These are phyloP conservation scores for human (Homo sapiens) DNA, from an alignment of 2,113 vertebrate genomes.

Conservation along the genomic window DNA sequence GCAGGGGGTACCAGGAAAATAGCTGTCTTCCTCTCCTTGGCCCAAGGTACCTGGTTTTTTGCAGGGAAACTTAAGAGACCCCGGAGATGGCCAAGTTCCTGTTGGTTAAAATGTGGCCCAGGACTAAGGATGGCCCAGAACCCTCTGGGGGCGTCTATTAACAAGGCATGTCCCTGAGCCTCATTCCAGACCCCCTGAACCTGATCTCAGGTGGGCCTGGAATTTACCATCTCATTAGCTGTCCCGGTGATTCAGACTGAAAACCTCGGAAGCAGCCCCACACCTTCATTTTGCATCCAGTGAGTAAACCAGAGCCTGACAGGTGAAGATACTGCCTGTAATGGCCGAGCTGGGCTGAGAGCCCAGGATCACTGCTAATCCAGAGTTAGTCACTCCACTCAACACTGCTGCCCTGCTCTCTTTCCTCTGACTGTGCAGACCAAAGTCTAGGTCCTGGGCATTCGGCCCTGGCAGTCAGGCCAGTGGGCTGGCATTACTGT, in stretches of 20 bases:
- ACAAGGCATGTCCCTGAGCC: background rate
- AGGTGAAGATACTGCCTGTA: background rate
- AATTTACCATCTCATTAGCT: background rate
- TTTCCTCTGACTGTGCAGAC: background rate
- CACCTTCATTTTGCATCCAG: background rate
- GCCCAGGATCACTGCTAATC: background rate
- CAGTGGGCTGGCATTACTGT: background rate
- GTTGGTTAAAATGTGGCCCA: background rate
- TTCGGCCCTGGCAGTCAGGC: background rate
- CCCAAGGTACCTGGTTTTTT: background rate
- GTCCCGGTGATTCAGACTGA: background rate
- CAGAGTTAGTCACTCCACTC: background rate
- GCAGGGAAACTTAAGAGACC: background rate
- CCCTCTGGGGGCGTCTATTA: background rate
- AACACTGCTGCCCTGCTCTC: background rate
- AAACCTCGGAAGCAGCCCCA: background rate
- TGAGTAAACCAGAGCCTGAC: background rate
- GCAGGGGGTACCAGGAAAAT: background rate
- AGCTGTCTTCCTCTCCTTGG: background rate
- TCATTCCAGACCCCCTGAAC: background rate
- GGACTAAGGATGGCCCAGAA: background rate
- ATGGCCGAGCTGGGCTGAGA: background rate
- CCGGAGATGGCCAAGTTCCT: background rate
- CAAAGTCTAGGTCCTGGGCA: background rate
- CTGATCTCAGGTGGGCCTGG: background rate